Evolutionary conservation across 2,113 vertebrate species (phyloP).

Genomic region (Psophia crepitans): DNA sequence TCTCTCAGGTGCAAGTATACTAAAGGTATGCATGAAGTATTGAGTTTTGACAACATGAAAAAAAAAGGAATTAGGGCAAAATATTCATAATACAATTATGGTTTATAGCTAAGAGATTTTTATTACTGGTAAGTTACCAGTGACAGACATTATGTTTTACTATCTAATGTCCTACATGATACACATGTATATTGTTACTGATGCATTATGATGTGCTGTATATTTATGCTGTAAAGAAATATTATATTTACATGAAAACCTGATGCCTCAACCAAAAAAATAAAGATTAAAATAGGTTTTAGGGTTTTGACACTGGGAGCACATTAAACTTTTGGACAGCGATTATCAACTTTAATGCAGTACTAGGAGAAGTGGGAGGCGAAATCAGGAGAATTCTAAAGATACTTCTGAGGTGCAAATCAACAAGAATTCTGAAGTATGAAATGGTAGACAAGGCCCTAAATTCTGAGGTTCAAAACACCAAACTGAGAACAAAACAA

Average conservation of each 20-base stretch:
- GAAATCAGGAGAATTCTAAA: neutral
- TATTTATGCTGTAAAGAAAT: neutral
- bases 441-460: neutral
- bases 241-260: neutral
- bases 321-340: neutral
- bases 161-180: neutral
- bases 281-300: neutral
- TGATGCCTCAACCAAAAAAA: neutral
- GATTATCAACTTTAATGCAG: neutral
- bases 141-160: neutral
- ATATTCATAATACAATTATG: neutral
- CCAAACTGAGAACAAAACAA: neutral
- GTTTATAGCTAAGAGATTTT: neutral
- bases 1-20: neutral
- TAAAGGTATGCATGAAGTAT: neutral
- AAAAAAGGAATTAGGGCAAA: neutral
- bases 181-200: neutral
- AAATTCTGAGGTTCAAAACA: neutral
- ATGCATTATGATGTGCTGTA: neutral
- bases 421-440: neutral
- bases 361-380: neutral
- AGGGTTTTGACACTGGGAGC: neutral
- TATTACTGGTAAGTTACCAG: neutral
- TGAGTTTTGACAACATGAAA: neutral
- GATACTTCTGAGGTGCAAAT: neutral